Conservation (phyloP, 2,797 vertebrate species). For the Neosalanx taihuensis region DNA sequence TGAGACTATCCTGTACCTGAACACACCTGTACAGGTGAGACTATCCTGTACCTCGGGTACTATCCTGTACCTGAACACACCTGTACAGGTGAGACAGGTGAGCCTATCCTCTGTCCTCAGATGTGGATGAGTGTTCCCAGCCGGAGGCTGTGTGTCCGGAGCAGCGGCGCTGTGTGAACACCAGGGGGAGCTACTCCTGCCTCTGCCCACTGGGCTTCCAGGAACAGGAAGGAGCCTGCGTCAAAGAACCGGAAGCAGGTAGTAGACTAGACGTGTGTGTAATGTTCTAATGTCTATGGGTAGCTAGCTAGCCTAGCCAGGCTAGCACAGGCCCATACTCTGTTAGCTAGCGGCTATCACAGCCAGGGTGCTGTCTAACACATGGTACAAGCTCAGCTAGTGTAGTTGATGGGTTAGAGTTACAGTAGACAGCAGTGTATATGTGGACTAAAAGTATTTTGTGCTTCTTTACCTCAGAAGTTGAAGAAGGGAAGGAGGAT, state of each 20-base stretch:
- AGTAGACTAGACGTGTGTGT: slow-evolving; percentile 27
- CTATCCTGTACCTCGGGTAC: too few relatives aligned
- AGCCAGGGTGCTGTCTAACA: too few relatives aligned
- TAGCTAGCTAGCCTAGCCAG: too few relatives aligned
- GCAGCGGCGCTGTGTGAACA: slow-evolving; percentile 85
- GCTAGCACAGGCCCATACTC: too few relatives aligned
- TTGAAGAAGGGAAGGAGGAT: slow-evolving; percentile 51
- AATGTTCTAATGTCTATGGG: too few relatives aligned
- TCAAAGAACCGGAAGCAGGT: slow-evolving; percentile 57
- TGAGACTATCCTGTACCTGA: too few relatives aligned
- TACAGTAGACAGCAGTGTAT: not conserved
- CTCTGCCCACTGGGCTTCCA: slow-evolving; percentile 76
- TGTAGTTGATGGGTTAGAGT: not conserved
- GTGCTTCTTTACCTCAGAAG: slow-evolving; percentile 23
- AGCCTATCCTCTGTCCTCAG: slow-evolving; percentile 55
- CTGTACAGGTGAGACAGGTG: too few relatives aligned
- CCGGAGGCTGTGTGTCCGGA: slow-evolving; percentile 67
- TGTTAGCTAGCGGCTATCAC: too few relatives aligned
- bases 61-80: too few relatives aligned
- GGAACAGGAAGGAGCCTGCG: slow-evolving; percentile 69
- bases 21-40: too few relatives aligned
- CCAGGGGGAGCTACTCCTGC: slow-evolving; percentile 80
- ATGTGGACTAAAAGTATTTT: not conserved
- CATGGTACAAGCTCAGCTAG: too few relatives aligned
- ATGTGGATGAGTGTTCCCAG: slow-evolving; percentile 84